Evolutionary conservation across 2,888 invertebrate species (phyloP).

Genomic region (Gonocerus acuteangulatus): DNA sequence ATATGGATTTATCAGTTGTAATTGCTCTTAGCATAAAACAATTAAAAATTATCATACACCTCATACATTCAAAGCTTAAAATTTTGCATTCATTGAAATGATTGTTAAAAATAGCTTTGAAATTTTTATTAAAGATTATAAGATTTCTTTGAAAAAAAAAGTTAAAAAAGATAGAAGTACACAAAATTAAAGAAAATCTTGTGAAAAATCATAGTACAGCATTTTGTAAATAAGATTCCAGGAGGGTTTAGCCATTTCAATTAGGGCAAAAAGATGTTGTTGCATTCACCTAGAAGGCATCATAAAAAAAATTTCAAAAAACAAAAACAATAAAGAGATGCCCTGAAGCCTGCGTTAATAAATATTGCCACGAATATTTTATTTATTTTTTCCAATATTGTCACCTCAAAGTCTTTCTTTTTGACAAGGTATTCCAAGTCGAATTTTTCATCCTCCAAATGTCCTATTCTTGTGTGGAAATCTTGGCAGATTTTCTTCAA

Average conservation of each 20-base stretch:
- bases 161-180: background rate
- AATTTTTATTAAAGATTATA: background rate
- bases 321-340: constrained; percentile 26
- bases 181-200: background rate
- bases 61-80: constrained; percentile 25
- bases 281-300: constrained; percentile 22
- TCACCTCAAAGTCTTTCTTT: constrained; percentile 96
- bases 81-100: background rate
- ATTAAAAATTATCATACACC: background rate
- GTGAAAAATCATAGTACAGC: constrained; percentile 11
- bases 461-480: constrained; percentile 79
- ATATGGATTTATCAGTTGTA: constrained; percentile 12
- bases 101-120: background rate
- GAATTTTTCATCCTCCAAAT: constrained; percentile 90
- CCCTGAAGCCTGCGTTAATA: constrained; percentile 26
- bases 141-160: background rate
- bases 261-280: constrained; percentile 20
- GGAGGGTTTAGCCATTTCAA: constrained; percentile 14
- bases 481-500: constrained; percentile 68
- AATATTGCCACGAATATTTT: constrained; percentile 23
- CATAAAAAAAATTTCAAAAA: constrained; percentile 3
- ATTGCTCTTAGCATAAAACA: constrained; percentile 9
- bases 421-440: constrained; percentile 97
- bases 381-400: constrained; percentile 7
- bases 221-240: background rate